Base-by-base conservation (phyloP, 37 sponge, comb jelly and placozoan species). In the Petrosia ficiformis region DNA sequence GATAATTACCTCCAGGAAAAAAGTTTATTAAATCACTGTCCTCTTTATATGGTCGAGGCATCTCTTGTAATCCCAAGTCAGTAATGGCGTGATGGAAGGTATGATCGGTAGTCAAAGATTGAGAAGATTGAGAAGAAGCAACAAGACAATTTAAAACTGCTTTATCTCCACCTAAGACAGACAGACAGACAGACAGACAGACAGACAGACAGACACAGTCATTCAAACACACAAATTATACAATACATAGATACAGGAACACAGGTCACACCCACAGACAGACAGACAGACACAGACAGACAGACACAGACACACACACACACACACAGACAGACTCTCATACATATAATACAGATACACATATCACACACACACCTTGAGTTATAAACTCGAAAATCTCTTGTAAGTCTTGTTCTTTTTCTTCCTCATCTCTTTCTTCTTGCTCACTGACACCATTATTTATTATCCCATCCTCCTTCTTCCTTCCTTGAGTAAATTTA, bases 111-210 rank as follows among this genome's bases (percentile, higher is more conserved):
- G 63, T 24, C 28, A 29, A 26, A 29, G 63, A 24, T 61, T 61
- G 14, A 61, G 25, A n/a, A 11, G n/a, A 22, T 29, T 61, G 63
- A 61, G 63, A 8, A 26, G 63, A 61, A 6, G 22, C 30, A 1
- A 79, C 68, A 24, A 85, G 35, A 39, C 80, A 67, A 44, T 79
- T 72, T 22, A 85, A 42, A 24, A 85, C 70, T 25, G 61, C n/a
- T 42, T 44, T 28, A n/a, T 56, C 86, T 3, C 86, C 86, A 28
- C 86, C 63, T 61, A n/a, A 61, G 26, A 61, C 5, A n/a, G 26
- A 61, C 6, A 61, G 26, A 61, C 28, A 61, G 5, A 48, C 54
- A 19, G 54, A 48, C 54, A 19, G 10, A 19, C 54, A 19, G 16
- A 48, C 54, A n/a, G n/a, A n/a, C n/a, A n/a, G n/a, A n/a, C n/a